A percentile compares a stretch with the other conserved stretches of the same genome.
phyloP scores from a whole-genome alignment of 2,113 vertebrate genomes.

The Calidris pygmaea region DNA sequence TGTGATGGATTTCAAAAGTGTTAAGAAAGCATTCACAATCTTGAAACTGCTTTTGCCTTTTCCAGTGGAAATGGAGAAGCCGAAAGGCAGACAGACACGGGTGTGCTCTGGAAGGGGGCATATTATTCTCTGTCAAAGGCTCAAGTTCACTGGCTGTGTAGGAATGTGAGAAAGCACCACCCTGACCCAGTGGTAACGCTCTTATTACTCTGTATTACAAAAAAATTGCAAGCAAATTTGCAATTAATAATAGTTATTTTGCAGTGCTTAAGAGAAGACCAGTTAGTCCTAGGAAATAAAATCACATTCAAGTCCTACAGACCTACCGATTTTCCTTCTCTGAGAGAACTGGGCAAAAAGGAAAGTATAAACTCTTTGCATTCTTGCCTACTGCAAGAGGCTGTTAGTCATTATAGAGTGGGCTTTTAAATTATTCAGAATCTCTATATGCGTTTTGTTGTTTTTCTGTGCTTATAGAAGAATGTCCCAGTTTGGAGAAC shows the following conservation, averaged over 20 bases:
- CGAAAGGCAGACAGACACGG: not conserved
- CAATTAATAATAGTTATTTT: not conserved
- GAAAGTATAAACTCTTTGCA: not conserved
- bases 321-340: not conserved
- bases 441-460: not conserved
- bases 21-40: not conserved
- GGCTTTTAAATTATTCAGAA: not conserved
- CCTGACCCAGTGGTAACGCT: not conserved
- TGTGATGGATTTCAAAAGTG: not conserved
- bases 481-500: not conserved
- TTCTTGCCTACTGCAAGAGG: not conserved
- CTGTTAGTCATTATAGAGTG: slow-evolving; percentile 33
- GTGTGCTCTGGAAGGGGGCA: not conserved
- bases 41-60: not conserved
- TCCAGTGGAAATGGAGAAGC: not conserved
- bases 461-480: not conserved
- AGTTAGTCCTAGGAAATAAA: not conserved
- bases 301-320: not conserved
- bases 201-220: not conserved
- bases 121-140: not conserved
- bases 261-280: not conserved
- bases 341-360: not conserved
- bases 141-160: not conserved
- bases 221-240: not conserved
- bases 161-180: not conserved